Conservation (phyloP, 2,113 vertebrate genomes). For the Anseranas semipalmata region DNA sequence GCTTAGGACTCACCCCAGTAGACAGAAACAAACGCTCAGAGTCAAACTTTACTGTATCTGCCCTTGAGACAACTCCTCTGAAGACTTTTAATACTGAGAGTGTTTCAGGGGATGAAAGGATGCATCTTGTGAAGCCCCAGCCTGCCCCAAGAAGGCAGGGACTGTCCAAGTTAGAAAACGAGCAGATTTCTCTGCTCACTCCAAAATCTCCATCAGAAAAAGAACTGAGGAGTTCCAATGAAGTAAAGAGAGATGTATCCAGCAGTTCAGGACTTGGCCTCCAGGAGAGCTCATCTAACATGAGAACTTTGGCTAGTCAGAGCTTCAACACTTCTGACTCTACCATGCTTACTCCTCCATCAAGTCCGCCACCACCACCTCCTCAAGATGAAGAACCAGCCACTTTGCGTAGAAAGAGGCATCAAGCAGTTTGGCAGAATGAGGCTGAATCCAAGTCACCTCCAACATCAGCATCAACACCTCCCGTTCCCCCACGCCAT, state of each 20-base stretch:
- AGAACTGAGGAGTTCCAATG: conserved; percentile 75
- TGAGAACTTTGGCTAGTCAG: conserved; percentile 85
- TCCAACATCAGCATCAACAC: conserved; percentile 19
- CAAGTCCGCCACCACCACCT: conserved; percentile 92
- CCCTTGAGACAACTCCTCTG: conserved; percentile 63
- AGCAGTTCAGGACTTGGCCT: conserved; percentile 92
- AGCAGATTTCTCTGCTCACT: conserved; percentile 76
- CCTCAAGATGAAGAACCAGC: conserved; percentile 91
- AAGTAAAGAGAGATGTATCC: conserved; percentile 84
- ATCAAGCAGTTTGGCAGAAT: conserved; percentile 80
- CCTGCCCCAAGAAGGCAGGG: conserved; percentile 82
- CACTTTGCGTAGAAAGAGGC: conserved; percentile 79
- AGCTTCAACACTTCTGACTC: conserved; percentile 92
- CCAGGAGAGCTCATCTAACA: conserved; percentile 87
- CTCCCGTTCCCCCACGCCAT: background rate
- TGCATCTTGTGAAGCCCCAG: conserved; percentile 67
- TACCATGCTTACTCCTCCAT: conserved; percentile 94
- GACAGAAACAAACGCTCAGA: conserved; percentile 82
- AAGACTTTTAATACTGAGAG: conserved; percentile 72
- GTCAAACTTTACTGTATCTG: conserved; percentile 63
- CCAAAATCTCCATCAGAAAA: conserved; percentile 79
- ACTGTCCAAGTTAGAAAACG: conserved; percentile 80
- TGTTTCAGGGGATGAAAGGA: conserved; percentile 75
- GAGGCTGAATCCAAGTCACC: conserved; percentile 61
- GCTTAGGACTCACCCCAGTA: conserved; percentile 88